phyloP scores from a whole-genome alignment of 30 jellyfish, hydroid and myxozoan genomes.

The Cassiopea xamachana region DNA sequence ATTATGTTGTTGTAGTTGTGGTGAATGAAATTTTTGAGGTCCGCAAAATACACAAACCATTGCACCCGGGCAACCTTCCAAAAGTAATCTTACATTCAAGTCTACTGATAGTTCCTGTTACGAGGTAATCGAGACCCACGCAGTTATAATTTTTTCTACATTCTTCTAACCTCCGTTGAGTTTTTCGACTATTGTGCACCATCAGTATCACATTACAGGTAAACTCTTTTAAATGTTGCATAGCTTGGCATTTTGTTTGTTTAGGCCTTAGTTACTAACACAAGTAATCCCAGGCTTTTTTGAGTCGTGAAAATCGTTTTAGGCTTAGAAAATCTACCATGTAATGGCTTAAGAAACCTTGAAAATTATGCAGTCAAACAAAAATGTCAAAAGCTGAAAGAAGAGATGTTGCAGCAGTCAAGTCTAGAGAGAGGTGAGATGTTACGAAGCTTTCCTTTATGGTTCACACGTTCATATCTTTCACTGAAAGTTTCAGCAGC shows the following conservation, averaged over 20 bases:
- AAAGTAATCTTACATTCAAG: constrained; percentile 1
- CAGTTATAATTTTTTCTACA: not conserved
- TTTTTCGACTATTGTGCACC: not conserved
- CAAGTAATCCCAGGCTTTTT: not conserved
- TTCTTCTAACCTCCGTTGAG: not conserved
- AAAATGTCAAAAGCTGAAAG: constrained; percentile 59
- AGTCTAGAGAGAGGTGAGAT: constrained; percentile 37
- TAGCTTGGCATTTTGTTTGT: not conserved
- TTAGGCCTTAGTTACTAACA: not conserved
- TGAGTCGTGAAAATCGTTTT: not conserved
- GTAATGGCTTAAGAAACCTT: not conserved
- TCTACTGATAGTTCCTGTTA: not conserved
- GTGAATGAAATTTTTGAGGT: not conserved
- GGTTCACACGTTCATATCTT: not conserved
- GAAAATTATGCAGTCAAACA: constrained; percentile 21
- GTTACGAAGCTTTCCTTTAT: not conserved
- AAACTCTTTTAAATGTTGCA: not conserved
- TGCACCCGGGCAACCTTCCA: constrained; percentile 38
- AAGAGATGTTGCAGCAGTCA: constrained; percentile 20
- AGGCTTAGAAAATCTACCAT: not conserved
- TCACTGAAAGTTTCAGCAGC: too few relatives aligned
- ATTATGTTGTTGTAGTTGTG: constrained; percentile 11
- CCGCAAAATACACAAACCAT: constrained; percentile 19
- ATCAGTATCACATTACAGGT: not conserved
- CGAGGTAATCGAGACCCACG: not conserved